Evolutionary conservation across 2,888 invertebrate genomes (phyloP).

Genomic region (Melieria omissa): DNA sequence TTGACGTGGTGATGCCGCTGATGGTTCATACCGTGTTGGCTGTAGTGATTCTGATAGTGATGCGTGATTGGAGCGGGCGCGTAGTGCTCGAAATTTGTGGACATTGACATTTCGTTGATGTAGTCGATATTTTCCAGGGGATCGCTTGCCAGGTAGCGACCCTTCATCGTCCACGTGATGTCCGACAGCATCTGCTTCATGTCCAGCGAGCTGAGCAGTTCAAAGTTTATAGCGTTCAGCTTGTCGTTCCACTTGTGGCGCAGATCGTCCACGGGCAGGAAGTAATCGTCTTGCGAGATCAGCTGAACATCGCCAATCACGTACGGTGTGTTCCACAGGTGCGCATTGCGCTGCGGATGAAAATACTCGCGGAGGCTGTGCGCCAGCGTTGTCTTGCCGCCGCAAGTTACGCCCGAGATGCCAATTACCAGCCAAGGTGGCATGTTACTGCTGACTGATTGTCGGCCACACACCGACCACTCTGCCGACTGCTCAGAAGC

Average conservation of each 20-base stretch:
- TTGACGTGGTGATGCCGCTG: slow-evolving; percentile 40
- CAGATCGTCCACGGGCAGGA: slow-evolving; percentile 74
- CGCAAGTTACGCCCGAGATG: slow-evolving; percentile 84
- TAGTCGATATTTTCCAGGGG: slow-evolving; percentile 50
- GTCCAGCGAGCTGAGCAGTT: slow-evolving; percentile 77
- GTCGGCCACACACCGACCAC: not conserved
- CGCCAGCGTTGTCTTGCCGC: slow-evolving; percentile 83
- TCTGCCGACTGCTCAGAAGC: not conserved
- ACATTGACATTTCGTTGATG: slow-evolving; percentile 44
- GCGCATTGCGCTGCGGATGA: slow-evolving; percentile 53
- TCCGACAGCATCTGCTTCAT: slow-evolving; percentile 78
- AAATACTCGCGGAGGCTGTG: slow-evolving; percentile 68
- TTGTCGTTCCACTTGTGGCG: slow-evolving; percentile 73
- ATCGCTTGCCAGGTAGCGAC: slow-evolving; percentile 51
- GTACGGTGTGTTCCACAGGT: slow-evolving; percentile 60
- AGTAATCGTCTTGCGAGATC: slow-evolving; percentile 83
- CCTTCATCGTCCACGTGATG: slow-evolving; percentile 65
- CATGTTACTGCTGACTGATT: slow-evolving; percentile 52
- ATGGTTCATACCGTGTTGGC: slow-evolving; percentile 33
- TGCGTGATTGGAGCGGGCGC: slow-evolving; percentile 50
- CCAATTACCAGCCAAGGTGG: slow-evolving; percentile 74
- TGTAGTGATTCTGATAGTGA: slow-evolving; percentile 46
- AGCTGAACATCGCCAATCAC: slow-evolving; percentile 67
- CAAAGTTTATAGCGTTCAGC: slow-evolving; percentile 82
- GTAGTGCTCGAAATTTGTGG: slow-evolving; percentile 56